phyloP scores from a whole-genome alignment of 2,888 invertebrate species.

The Atrina japonica region DNA sequence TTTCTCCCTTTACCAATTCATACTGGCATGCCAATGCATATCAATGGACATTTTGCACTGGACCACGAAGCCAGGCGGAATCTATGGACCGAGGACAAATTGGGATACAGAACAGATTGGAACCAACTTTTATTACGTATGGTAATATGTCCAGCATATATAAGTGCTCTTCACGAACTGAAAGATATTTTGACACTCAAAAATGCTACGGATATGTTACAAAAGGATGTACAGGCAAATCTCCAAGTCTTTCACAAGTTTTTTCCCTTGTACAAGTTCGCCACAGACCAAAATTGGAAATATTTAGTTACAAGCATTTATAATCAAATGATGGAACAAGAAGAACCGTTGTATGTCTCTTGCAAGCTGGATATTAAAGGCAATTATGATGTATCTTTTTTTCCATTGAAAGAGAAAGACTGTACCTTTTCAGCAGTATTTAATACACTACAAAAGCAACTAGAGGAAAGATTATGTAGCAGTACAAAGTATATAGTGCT shows the following conservation, averaged over 20 bases:
- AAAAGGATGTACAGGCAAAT: neutral
- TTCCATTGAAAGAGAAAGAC: constrained; percentile 4
- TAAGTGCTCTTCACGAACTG: constrained; percentile 41
- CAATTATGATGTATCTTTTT: neutral
- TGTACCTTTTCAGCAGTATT: constrained; percentile 17
- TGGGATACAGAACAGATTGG: constrained; percentile 65
- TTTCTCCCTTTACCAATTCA: constrained; percentile 67
- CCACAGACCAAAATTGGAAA: constrained; percentile 37
- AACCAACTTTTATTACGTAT: constrained; percentile 62
- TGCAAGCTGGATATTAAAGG: neutral
- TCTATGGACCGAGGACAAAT: constrained; percentile 50
- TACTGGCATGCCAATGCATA: constrained; percentile 66
- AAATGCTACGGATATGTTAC: neutral
- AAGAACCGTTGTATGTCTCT: constrained; percentile 15
- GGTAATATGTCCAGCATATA: constrained; percentile 69
- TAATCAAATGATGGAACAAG: constrained; percentile 1
- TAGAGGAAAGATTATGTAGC: neutral
- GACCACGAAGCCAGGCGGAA: constrained; percentile 66
- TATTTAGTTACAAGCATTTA: constrained; percentile 29
- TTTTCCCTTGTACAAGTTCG: constrained; percentile 35
- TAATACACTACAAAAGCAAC: constrained; percentile 14
- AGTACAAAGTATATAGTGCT: neutral
- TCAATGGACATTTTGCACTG: constrained; percentile 72
- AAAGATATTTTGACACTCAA: constrained; percentile 22
- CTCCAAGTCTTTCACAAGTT: constrained; percentile 23